Percentiles rank a stretch among this genome's conserved stretches.
Evolutionary conservation across 2,113 vertebrate genomes (phyloP).

Genomic region (Odontesthes bonariensis): DNA sequence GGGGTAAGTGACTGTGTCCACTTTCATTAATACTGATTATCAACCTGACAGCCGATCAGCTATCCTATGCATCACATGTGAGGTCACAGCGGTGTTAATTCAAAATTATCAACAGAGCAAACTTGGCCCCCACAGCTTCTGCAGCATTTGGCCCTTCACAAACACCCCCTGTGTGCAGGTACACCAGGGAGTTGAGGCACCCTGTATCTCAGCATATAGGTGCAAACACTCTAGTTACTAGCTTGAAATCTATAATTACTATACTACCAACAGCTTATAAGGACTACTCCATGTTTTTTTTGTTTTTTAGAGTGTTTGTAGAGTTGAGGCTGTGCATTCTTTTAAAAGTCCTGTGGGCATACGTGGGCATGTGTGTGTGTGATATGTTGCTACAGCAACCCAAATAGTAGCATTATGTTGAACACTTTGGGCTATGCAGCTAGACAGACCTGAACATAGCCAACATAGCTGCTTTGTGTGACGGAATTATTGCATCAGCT

Average conservation of each 20-base stretch:
- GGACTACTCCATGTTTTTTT: slow-evolving; percentile 47
- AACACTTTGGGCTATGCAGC: slow-evolving; percentile 65
- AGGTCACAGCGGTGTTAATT: not conserved
- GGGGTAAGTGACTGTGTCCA: slow-evolving; percentile 49
- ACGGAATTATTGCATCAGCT: slow-evolving; percentile 57
- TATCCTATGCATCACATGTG: slow-evolving; percentile 15
- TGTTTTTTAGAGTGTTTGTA: slow-evolving; percentile 7
- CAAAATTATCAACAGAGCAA: slow-evolving; percentile 32
- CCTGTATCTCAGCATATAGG: slow-evolving; percentile 31
- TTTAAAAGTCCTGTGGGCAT: slow-evolving; percentile 75
- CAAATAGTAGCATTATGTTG: slow-evolving; percentile 77
- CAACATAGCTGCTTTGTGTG: slow-evolving; percentile 18
- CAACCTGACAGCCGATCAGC: slow-evolving; percentile 48
- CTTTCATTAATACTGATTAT: slow-evolving; percentile 51
- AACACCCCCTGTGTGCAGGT: slow-evolving; percentile 46
- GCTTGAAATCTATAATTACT: slow-evolving; percentile 65
- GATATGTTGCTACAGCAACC: slow-evolving; percentile 81
- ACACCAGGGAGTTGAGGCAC: slow-evolving; percentile 42
- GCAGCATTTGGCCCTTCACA: slow-evolving; percentile 21
- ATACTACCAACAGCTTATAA: slow-evolving; percentile 55
- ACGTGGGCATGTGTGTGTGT: slow-evolving; percentile 78
- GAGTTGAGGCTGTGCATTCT: slow-evolving; percentile 44
- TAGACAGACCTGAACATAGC: slow-evolving; percentile 45
- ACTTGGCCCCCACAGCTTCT: slow-evolving; percentile 16
- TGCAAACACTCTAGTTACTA: slow-evolving; percentile 51